Percentiles rank a stretch among this genome's conserved stretches.
Conservation (phyloP, 2,888 invertebrate genomes). For the Creontiades dilutus region DNA sequence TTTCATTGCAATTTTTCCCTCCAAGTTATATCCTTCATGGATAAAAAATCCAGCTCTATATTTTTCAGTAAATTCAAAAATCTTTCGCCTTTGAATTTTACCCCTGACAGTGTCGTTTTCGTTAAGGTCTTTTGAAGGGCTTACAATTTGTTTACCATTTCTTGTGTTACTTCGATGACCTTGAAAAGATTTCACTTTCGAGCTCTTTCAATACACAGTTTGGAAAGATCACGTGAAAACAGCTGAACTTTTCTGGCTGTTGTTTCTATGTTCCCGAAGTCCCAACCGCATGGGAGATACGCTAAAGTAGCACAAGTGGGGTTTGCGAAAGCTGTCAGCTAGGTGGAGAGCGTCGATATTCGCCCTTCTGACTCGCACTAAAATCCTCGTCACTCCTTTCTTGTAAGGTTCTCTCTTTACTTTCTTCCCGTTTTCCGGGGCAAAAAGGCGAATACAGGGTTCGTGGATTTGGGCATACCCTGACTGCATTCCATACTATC, state of each 20-base stretch:
- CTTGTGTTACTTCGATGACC: conserved; percentile 32
- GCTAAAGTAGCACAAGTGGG: too few relatives aligned
- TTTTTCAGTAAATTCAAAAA: conserved; percentile 34
- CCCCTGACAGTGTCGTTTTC: conserved; percentile 25
- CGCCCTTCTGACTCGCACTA: too few relatives aligned
- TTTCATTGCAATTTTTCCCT: conserved; percentile 31
- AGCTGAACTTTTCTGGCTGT: conserved; percentile 35
- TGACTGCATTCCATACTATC: too few relatives aligned
- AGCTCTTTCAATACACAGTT: conserved; percentile 23
- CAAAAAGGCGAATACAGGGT: too few relatives aligned
- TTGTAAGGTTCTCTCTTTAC: too few relatives aligned
- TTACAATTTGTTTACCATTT: conserved; percentile 28
- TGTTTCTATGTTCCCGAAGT: conserved; percentile 48
- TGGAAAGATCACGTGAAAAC: conserved; percentile 31
- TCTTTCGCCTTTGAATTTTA: conserved; percentile 11
- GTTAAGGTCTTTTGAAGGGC: conserved; percentile 23
- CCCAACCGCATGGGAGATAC: conserved; percentile 21
- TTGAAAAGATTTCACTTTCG: conserved; percentile 30
- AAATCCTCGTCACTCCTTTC: too few relatives aligned
- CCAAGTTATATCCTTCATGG: conserved; percentile 23
- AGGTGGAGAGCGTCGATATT: too few relatives aligned
- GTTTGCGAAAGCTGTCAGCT: too few relatives aligned
- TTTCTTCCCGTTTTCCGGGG: too few relatives aligned
- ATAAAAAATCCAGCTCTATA: conserved; percentile 42
- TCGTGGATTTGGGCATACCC: too few relatives aligned